A percentile compares a stretch with the other conserved stretches of the same genome.
Conservation (phyloP, 2,113 vertebrate genomes). For the Odontophorus gujanensis region DNA sequence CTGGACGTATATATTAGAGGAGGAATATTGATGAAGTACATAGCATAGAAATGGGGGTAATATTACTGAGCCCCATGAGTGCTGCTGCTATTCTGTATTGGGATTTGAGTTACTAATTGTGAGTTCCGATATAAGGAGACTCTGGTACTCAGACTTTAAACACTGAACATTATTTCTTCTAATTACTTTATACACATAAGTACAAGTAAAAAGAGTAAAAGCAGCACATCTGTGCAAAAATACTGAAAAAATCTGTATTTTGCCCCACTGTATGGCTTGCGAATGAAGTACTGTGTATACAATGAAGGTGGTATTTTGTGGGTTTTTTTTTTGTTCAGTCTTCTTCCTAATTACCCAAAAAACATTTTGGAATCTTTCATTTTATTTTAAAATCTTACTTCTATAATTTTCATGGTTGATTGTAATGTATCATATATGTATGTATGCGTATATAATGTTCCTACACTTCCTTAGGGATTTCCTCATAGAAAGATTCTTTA, state of each 20-base stretch:
- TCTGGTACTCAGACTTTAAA: background rate
- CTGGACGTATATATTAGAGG: background rate
- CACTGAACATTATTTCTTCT: background rate
- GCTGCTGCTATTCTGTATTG: background rate
- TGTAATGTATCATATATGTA: background rate
- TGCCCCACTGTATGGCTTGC: background rate
- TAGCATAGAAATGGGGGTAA: background rate
- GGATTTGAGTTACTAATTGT: background rate
- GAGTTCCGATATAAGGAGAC: background rate
- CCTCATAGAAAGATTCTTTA: slow-evolving; percentile 2
- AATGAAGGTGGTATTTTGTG: background rate
- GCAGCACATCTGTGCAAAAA: background rate
- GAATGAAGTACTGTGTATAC: background rate
- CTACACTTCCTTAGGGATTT: slow-evolving; percentile 8
- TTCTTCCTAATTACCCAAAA: background rate
- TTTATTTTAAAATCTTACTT: background rate
- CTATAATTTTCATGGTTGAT: background rate
- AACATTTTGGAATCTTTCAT: background rate
- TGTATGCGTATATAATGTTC: background rate
- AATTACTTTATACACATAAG: background rate
- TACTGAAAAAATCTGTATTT: background rate
- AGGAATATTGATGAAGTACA: background rate
- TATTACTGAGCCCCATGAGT: background rate
- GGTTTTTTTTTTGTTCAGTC: background rate
- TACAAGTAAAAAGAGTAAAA: background rate